Conservation (phyloP, 2,113 vertebrate species). For the Sceloporus tristichus region DNA sequence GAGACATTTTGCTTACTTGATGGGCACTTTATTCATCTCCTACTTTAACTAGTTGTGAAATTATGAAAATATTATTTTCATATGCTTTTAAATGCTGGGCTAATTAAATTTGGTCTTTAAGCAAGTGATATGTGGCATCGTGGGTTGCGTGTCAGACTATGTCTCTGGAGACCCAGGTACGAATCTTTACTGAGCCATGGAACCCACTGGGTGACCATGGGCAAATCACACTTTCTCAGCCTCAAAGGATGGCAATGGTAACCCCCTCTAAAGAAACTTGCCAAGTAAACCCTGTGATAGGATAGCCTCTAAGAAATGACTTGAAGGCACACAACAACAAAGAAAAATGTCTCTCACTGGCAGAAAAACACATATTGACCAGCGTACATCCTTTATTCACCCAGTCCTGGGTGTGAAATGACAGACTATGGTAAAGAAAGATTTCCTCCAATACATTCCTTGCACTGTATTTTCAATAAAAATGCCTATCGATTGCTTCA, state of each 20-base stretch:
- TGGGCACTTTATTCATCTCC: slow-evolving; percentile 47
- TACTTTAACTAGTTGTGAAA: slow-evolving; percentile 58
- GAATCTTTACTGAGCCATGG: no score
- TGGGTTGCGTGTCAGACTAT: no score
- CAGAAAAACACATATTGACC: slow-evolving; percentile 40
- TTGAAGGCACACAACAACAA: slow-evolving; percentile 15
- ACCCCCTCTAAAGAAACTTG: no score
- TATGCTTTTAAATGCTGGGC: slow-evolving; percentile 59
- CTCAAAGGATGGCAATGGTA: no score
- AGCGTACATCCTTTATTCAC: slow-evolving; percentile 32
- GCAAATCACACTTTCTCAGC: no score
- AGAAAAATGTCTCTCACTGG: slow-evolving; percentile 48
- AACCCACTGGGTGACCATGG: no score
- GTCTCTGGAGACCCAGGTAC: no score
- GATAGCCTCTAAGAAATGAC: no score
- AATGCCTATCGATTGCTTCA: not conserved
- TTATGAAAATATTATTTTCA: slow-evolving; percentile 66
- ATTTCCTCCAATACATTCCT: not conserved
- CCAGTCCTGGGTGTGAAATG: slow-evolving; percentile 14
- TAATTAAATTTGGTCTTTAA: slow-evolving; percentile 59
- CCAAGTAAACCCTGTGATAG: no score
- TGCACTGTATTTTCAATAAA: not conserved
- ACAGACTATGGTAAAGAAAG: slow-evolving; percentile 20
- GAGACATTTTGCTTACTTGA: slow-evolving; percentile 49
- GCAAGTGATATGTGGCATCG: slow-evolving; percentile 28